Conservation (phyloP, 2,888 invertebrate species). For the Melieria crassipennis region DNA sequence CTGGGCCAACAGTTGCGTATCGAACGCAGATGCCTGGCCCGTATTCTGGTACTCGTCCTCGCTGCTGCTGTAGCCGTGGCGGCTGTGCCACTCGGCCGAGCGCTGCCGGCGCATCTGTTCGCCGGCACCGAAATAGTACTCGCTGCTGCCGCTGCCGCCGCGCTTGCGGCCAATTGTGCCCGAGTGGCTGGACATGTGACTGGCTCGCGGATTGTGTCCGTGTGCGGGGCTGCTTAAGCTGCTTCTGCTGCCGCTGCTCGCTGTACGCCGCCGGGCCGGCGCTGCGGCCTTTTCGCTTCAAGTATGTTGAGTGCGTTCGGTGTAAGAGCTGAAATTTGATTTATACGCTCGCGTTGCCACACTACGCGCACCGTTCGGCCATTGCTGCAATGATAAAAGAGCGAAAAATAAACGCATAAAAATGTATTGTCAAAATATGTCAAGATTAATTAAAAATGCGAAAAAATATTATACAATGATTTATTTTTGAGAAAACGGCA, state of each 20-base stretch:
- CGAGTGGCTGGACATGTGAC: constrained; percentile 65
- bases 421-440: too few species aligned
- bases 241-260: background rate
- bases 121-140: constrained; percentile 60
- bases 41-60: constrained; percentile 69
- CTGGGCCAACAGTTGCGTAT: constrained; percentile 70
- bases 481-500: too few species aligned
- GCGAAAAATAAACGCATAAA: too few species aligned
- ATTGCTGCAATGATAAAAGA: too few species aligned
- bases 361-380: too few species aligned
- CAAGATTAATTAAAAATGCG: too few species aligned
- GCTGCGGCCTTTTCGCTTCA: too few species aligned
- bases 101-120: constrained; percentile 68
- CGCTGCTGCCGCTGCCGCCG: constrained; percentile 57
- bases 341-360: too few species aligned
- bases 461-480: too few species aligned
- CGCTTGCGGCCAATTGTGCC: constrained; percentile 66
- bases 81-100: constrained; percentile 70
- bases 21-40: constrained; percentile 65
- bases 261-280: too few species aligned
- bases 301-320: too few species aligned
- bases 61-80: constrained; percentile 69
- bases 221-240: constrained; percentile 4
- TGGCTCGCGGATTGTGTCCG: constrained; percentile 15
- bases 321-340: too few species aligned